Percentiles rank a stretch among this genome's conserved stretches.
These are phyloP conservation scores for Phymorhynchus buccinoides DNA, from an alignment of 1,140 invertebrate species.

Conservation along the genomic window DNA sequence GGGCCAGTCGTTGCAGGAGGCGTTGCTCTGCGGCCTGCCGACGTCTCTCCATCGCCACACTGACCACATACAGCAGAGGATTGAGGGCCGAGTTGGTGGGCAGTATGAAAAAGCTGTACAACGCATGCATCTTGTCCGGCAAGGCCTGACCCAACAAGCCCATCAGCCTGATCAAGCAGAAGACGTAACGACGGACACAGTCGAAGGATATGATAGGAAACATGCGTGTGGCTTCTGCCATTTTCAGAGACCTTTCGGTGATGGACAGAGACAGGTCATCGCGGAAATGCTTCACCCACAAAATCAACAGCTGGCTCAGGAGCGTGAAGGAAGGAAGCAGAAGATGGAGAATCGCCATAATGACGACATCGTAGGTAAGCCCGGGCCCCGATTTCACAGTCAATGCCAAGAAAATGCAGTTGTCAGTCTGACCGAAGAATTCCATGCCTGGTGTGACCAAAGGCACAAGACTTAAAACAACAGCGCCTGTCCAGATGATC, in stretches of 20 bases:
- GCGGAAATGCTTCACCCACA: not conserved
- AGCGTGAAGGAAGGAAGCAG: not conserved
- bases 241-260: not conserved
- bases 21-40: not conserved
- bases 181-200: not conserved
- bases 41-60: not conserved
- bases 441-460: not conserved
- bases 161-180: not conserved
- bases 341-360: not conserved
- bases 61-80: not conserved
- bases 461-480: not conserved
- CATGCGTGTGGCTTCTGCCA: not conserved
- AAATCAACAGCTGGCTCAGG: not conserved
- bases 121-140: not conserved
- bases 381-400: not conserved
- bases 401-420: not conserved
- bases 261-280: not conserved
- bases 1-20: not conserved
- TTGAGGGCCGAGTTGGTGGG: not conserved
- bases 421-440: not conserved
- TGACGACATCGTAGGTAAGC: not conserved
- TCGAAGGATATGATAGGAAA: not conserved
- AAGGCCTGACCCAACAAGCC: not conserved
- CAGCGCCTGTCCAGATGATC: not conserved
- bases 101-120: not conserved